Evolutionary conservation across 2,797 vertebrate species (phyloP).

Genomic region (Chaetodon trifasciatus): DNA sequence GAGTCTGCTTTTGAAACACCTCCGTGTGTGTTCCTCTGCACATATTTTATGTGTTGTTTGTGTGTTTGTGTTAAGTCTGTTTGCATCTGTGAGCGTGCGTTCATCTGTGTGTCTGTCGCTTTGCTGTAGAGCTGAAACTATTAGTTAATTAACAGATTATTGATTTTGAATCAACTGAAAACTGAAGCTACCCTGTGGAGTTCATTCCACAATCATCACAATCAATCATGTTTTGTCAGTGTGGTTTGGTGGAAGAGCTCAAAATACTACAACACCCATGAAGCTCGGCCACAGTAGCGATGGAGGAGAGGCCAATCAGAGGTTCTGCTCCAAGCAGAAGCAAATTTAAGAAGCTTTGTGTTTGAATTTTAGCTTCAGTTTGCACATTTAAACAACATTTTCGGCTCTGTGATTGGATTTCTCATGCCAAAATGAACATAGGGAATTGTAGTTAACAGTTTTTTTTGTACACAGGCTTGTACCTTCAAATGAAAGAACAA

Average conservation of each 20-base stretch:
- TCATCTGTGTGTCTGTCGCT: not conserved
- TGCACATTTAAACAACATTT: not conserved
- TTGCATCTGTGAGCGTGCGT: not conserved
- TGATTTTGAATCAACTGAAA: not conserved
- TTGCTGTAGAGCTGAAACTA: not conserved
- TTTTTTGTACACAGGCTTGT: not conserved
- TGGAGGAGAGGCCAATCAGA: not conserved
- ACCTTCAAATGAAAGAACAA: not conserved
- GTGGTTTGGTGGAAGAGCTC: not conserved
- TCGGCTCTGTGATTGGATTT: not conserved
- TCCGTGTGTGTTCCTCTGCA: conserved; percentile 7
- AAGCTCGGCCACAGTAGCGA: not conserved
- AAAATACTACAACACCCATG: not conserved
- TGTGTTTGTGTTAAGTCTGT: not conserved
- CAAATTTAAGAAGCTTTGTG: not conserved
- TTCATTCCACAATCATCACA: not conserved
- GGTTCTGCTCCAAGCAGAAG: not conserved
- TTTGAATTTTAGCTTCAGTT: not conserved
- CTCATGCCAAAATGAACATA: not conserved
- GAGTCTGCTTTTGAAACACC: conserved; percentile 35
- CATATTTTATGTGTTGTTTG: not conserved
- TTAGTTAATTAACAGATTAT: not conserved
- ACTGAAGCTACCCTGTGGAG: not conserved
- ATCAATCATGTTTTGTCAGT: not conserved
- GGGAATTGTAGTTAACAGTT: not conserved